These are phyloP conservation scores for Cepaea nemoralis DNA, from an alignment of 1,140 invertebrate species.

Conservation along the genomic window DNA sequence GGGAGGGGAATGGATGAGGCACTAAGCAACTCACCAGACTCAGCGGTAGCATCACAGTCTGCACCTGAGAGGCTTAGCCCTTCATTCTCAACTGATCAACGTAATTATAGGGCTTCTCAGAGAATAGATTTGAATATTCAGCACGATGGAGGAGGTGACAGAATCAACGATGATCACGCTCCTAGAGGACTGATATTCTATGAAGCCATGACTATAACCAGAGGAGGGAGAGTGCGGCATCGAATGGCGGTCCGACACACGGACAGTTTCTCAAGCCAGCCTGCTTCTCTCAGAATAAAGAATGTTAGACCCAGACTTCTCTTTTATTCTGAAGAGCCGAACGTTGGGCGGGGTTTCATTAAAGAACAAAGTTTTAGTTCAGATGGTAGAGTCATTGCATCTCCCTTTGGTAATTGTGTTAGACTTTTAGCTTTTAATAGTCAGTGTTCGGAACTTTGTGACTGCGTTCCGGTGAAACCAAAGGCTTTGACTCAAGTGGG, in stretches of 20 bases:
- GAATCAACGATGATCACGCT: neutral
- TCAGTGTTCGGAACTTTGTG: slow-evolving; percentile 83
- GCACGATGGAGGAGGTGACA: neutral
- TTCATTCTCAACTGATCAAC: neutral
- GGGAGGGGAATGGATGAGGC: neutral
- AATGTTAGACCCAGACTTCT: slow-evolving; percentile 76
- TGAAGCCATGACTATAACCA: neutral
- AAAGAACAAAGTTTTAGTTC: slow-evolving; percentile 88
- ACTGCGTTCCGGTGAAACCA: slow-evolving; percentile 69
- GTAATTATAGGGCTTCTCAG: neutral
- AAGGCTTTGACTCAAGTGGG: slow-evolving; percentile 76
- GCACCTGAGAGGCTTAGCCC: neutral
- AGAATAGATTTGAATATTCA: neutral
- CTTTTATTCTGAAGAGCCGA: slow-evolving; percentile 88
- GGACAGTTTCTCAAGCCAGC: neutral
- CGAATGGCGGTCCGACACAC: slow-evolving; percentile 16
- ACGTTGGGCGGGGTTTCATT: slow-evolving; percentile 85
- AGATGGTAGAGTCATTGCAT: slow-evolving; percentile 89
- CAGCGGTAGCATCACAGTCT: neutral
- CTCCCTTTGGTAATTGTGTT: slow-evolving; percentile 88
- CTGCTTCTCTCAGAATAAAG: slow-evolving; percentile 19
- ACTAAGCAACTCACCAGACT: neutral
- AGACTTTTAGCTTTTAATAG: slow-evolving; percentile 85
- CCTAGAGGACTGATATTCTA: neutral
- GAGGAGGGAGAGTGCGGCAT: neutral